phyloP scores from a whole-genome alignment of 2,888 invertebrate species.

The Tiphia femorata region DNA sequence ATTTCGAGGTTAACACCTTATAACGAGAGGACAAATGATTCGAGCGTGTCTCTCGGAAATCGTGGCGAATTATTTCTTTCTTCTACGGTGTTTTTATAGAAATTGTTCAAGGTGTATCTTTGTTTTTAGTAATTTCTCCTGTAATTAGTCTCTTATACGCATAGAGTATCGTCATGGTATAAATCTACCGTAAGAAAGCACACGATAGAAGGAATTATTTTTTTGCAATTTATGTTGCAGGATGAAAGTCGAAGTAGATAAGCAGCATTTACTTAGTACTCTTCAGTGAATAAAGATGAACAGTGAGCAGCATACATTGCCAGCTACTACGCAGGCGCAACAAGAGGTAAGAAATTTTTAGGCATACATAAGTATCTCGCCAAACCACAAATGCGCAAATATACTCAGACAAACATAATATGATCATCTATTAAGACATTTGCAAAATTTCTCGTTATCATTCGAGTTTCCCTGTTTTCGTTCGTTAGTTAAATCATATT shows the following conservation, averaged over 20 bases:
- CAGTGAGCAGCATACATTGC: slow-evolving; percentile 68
- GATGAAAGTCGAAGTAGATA: slow-evolving; percentile 54
- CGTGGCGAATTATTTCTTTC: neutral
- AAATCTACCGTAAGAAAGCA: no score
- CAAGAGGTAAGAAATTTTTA: slow-evolving; percentile 61
- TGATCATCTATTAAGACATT: slow-evolving; percentile 15
- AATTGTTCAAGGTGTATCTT: neutral
- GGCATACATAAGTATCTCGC: slow-evolving; percentile 39
- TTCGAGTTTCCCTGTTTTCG: no score
- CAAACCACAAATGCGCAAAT: slow-evolving; percentile 58
- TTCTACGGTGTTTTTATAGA: slow-evolving; percentile 2
- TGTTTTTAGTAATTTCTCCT: neutral
- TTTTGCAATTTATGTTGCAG: slow-evolving; percentile 57
- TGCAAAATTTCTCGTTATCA: slow-evolving; percentile 11
- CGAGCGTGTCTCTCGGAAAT: neutral
- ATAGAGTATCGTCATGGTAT: no score
- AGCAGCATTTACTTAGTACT: slow-evolving; percentile 52
- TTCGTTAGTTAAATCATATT: no score
- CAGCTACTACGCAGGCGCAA: slow-evolving; percentile 68
- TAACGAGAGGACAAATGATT: no score
- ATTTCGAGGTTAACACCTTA: no score
- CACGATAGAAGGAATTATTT: no score
- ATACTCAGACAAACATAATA: no score
- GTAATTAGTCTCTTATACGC: no score
- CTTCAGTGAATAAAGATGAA: slow-evolving; percentile 66